Percentiles rank a stretch among this genome's conserved stretches.
These are phyloP conservation scores for Diplodus puntazzo DNA, from an alignment of 2,797 vertebrate species.

Conservation along the genomic window DNA sequence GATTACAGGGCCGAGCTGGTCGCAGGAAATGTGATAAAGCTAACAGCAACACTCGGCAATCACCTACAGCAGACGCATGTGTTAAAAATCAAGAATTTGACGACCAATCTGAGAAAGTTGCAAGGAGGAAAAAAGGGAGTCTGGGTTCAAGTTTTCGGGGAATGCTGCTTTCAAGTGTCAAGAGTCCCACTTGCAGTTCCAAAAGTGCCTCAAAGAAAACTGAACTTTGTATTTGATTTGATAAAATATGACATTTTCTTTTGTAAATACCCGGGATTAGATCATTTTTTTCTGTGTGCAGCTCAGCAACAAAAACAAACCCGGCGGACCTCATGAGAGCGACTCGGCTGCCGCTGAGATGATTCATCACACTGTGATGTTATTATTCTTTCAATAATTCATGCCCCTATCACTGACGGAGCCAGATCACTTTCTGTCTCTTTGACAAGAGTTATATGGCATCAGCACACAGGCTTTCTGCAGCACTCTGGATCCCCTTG, in stretches of 20 bases:
- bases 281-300: slow-evolving; percentile 47
- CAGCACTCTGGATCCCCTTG: slow-evolving; percentile 32
- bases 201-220: slow-evolving; percentile 17
- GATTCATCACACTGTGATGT: slow-evolving; percentile 55
- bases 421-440: slow-evolving; percentile 47
- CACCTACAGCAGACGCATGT: slow-evolving; percentile 32
- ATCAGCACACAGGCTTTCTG: slow-evolving; percentile 55
- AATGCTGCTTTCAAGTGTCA: slow-evolving; percentile 16
- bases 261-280: slow-evolving; percentile 18
- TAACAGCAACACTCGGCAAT: slow-evolving; percentile 24
- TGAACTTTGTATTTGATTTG: slow-evolving; percentile 33
- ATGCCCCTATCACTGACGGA: slow-evolving; percentile 46
- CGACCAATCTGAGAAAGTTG: slow-evolving; percentile 15
- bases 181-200: background rate
- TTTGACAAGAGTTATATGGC: slow-evolving; percentile 63
- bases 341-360: slow-evolving; percentile 49
- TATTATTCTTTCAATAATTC: slow-evolving; percentile 59
- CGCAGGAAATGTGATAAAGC: slow-evolving; percentile 47
- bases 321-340: slow-evolving; percentile 45
- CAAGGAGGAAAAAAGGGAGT: background rate
- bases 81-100: slow-evolving; percentile 41
- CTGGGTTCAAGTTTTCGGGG: background rate
- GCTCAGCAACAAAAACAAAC: slow-evolving; percentile 53
- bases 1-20: slow-evolving; percentile 35
- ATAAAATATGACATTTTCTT: slow-evolving; percentile 29